Percentiles rank a stretch among this genome's conserved stretches.
These are phyloP conservation scores for Muscicapa striata DNA, from an alignment of 2,797 vertebrate species.

Conservation along the genomic window DNA sequence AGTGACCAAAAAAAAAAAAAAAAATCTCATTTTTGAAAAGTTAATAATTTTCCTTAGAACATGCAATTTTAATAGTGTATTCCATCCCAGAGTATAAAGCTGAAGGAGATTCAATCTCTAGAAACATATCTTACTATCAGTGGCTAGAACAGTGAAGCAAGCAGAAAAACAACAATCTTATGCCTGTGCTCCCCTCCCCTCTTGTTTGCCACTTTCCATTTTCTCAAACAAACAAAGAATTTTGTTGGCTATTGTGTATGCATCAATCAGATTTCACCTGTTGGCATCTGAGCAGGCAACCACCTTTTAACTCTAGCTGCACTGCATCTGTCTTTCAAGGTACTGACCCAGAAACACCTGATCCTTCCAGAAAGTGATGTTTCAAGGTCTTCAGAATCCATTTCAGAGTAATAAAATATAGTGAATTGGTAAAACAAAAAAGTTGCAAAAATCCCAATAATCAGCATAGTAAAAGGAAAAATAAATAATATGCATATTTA, in stretches of 20 bases:
- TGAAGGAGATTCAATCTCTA: constrained; percentile 26
- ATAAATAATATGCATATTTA: neutral
- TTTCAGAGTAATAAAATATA: neutral
- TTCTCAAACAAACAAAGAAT: neutral
- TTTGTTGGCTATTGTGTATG: neutral
- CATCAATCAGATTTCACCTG: neutral
- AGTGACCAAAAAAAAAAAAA: constrained; percentile 13
- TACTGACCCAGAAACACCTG: neutral
- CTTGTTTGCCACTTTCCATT: constrained; percentile 2
- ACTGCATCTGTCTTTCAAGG: neutral
- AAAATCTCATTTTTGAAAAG: constrained; percentile 11
- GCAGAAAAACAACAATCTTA: neutral
- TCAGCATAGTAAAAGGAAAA: neutral
- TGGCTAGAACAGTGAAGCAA: constrained; percentile 20
- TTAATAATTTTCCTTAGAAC: constrained; percentile 5
- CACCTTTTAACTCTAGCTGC: neutral
- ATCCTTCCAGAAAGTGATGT: neutral
- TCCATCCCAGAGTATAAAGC: neutral
- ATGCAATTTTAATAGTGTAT: neutral
- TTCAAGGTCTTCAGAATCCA: neutral
- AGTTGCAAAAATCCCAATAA: neutral
- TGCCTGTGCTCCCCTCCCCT: neutral
- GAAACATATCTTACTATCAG: constrained; percentile 34
- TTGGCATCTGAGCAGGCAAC: neutral
- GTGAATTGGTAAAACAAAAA: neutral